phyloP scores from a whole-genome alignment of 2,888 invertebrate genomes.

The Helleia helle region DNA sequence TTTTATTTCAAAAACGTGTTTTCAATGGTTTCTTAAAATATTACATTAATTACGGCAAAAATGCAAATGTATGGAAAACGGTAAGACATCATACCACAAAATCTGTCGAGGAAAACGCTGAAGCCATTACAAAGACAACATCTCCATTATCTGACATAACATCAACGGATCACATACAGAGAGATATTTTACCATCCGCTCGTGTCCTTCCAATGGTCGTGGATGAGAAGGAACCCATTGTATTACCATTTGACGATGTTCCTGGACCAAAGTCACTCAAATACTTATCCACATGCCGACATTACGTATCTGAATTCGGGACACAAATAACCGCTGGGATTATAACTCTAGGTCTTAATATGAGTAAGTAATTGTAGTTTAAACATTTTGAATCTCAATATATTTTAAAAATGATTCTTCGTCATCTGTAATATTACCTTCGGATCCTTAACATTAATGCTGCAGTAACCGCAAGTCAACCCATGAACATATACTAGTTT shows the following conservation, averaged over 20 bases:
- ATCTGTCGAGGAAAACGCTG: slow-evolving; percentile 23
- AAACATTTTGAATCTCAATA: too few relatives aligned
- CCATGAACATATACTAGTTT: too few relatives aligned
- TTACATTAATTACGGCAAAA: slow-evolving; percentile 23
- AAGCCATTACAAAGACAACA: not conserved
- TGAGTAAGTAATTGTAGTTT: slow-evolving; percentile 43
- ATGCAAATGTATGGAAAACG: slow-evolving; percentile 24
- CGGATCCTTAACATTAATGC: too few relatives aligned
- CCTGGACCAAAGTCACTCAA: slow-evolving; percentile 76
- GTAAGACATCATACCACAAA: slow-evolving; percentile 28
- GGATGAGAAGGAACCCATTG: slow-evolving; percentile 41
- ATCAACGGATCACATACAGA: slow-evolving; percentile 20
- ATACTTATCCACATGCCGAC: slow-evolving; percentile 72
- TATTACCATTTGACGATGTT: slow-evolving; percentile 75
- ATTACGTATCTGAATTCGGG: slow-evolving; percentile 75
- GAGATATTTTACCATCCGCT: slow-evolving; percentile 38
- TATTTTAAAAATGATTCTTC: too few relatives aligned
- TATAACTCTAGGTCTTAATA: slow-evolving; percentile 63
- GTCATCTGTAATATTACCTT: too few relatives aligned
- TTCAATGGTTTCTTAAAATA: slow-evolving; percentile 15
- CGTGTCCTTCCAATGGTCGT: slow-evolving; percentile 43
- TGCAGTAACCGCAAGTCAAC: too few relatives aligned
- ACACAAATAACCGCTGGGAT: slow-evolving; percentile 73
- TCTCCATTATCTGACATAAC: slow-evolving; percentile 11
- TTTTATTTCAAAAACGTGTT: slow-evolving; percentile 5